Conservation (phyloP, 37 sponge, comb jelly and placozoan species). For the Aplysina aerophoba region DNA sequence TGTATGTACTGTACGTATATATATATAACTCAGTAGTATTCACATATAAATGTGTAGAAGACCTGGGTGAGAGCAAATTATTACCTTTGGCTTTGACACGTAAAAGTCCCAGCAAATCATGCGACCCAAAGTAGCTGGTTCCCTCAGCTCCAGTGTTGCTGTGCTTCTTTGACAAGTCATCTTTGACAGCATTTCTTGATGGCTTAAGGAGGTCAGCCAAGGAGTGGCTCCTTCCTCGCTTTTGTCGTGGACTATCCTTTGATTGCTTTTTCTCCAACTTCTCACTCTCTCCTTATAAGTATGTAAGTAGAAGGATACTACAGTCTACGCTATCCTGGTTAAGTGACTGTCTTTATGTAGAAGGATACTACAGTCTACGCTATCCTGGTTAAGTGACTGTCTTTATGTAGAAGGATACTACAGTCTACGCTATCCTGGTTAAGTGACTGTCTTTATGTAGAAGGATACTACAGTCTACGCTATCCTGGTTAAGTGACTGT, state of each 20-base stretch:
- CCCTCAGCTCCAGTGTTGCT: slow-evolving; percentile 17
- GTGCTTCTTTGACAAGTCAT: not conserved
- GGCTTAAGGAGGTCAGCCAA: slow-evolving; percentile 30
- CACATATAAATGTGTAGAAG: not conserved
- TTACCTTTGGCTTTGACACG: slow-evolving; percentile 13
- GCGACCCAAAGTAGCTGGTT: not conserved
- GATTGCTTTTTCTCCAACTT: not conserved
- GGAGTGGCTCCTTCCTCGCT: not conserved
- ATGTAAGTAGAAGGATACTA: too few relatives aligned
- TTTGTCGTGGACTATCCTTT: slow-evolving; percentile 1
- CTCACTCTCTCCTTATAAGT: too few relatives aligned
- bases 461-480: too few relatives aligned
- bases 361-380: too few relatives aligned
- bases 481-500: too few relatives aligned
- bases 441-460: too few relatives aligned
- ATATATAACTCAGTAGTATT: not conserved
- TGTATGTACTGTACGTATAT: not conserved
- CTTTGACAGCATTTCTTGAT: not conserved
- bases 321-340: too few relatives aligned
- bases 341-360: too few relatives aligned
- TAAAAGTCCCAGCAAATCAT: slow-evolving; percentile 16
- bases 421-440: too few relatives aligned
- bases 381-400: too few relatives aligned
- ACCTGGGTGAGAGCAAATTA: not conserved
- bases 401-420: too few relatives aligned